These are phyloP conservation scores for Stenodera caucasica DNA, from an alignment of 2,888 invertebrate genomes.

Conservation along the genomic window DNA sequence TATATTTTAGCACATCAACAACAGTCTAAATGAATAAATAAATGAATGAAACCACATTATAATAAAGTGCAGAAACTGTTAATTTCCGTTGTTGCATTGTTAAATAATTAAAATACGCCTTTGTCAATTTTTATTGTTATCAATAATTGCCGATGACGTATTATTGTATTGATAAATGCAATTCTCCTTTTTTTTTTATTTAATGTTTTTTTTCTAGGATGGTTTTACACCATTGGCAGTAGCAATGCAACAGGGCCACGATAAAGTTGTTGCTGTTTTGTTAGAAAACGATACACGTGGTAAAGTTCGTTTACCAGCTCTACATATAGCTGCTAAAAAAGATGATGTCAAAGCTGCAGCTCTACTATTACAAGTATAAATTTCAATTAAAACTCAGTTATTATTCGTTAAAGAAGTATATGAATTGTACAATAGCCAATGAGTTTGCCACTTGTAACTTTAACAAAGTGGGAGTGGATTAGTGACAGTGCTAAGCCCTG, in stretches of 20 bases:
- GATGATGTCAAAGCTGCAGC: conserved; percentile 99
- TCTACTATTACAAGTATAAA: conserved; percentile 89
- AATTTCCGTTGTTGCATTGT: conserved; percentile 1
- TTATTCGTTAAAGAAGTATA: too few species aligned
- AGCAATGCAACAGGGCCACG: conserved; percentile 98
- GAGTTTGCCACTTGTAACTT: too few species aligned
- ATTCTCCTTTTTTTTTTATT: background rate
- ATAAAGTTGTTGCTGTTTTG: conserved; percentile 92
- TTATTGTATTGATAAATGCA: background rate
- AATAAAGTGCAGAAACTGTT: background rate
- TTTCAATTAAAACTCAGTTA: too few species aligned
- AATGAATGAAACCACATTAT: too few species aligned
- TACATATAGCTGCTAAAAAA: conserved; percentile 99
- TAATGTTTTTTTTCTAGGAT: too few species aligned
- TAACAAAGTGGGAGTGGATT: too few species aligned
- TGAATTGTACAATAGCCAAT: too few species aligned
- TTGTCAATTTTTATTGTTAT: background rate
- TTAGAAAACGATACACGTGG: conserved; percentile 97
- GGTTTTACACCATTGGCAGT: conserved; percentile 99
- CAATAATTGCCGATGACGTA: background rate
- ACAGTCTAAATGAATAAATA: too few species aligned
- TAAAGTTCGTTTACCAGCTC: conserved; percentile 93
- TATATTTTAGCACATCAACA: background rate
- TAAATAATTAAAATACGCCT: conserved; percentile 3
- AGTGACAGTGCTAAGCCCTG: too few species aligned